A percentile compares a stretch with the other conserved stretches of the same genome.
Conservation (phyloP, 2,888 invertebrate species). For the Limnephilus lunatus region DNA sequence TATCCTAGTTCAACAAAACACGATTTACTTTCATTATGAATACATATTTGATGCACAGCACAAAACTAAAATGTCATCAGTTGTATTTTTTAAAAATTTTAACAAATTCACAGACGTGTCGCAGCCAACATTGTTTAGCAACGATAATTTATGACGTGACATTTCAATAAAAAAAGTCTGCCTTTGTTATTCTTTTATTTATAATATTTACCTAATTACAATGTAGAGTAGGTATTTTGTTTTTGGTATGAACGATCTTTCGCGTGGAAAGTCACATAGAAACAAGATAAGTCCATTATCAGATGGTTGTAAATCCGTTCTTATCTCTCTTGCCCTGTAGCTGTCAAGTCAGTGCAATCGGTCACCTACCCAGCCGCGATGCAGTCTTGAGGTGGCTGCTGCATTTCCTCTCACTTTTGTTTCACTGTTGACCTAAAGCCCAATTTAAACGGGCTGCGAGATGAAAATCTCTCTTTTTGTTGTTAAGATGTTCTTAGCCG, state of each 20-base stretch:
- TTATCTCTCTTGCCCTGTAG: conserved; percentile 17
- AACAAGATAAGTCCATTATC: conserved; percentile 3
- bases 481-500: not conserved
- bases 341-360: conserved; percentile 28
- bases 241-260: not conserved
- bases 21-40: not conserved
- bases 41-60: not conserved
- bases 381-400: not conserved
- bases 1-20: not conserved
- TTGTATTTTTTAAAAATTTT: not conserved
- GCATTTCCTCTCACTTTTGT: not conserved
- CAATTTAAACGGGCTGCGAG: not conserved
- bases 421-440: not conserved
- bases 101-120: not conserved
- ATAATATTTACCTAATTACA: not conserved
- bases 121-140: not conserved
- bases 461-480: not conserved
- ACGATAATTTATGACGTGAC: not conserved
- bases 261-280: not conserved
- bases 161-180: not conserved
- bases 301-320: conserved; percentile 23
- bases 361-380: not conserved
- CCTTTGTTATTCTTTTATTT: not conserved
- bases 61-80: not conserved
- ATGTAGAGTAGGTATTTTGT: not conserved